Evolutionary conservation across 1,140 invertebrate genomes (phyloP), one percentile per base, ranked within the genome.

Genomic region (Papilio glaucus): DNA sequence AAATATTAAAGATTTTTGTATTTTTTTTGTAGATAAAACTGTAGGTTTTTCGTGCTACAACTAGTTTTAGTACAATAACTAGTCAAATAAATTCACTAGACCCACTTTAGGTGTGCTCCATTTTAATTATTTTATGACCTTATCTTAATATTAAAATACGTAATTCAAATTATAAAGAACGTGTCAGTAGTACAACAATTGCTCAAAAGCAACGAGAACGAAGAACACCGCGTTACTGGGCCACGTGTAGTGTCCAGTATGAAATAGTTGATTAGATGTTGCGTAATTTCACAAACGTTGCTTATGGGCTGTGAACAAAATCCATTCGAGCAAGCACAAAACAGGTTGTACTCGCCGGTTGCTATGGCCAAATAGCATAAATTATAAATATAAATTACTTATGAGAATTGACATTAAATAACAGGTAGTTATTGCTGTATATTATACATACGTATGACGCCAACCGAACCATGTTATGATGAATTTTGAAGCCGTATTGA

Each of bases 341-440:
- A 57, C 49, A 26, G 49, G 49, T 57, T 57, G 49, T 57, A 33
- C n/a, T n/a, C n/a, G 8, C 18, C 21, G 18, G 49, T 57, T 24
- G 49, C 49, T 57, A 57, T 57, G 21, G 49, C 49, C 18, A 57
- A 57, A 57, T 24, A 57, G n/a, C n/a, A n/a, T n/a, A 24, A 57
- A 1, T 9, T 57, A 57, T 57, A 21, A 26, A 24, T 24, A 57
- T 57, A 21, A 57, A 57, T 21, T 57, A 57, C 21, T 57, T 24
- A 6, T 57, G 12, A 10, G 45, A 26, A 57, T 57, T 12, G 9
- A 57, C 18, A 12, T 57, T 24, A 24, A 49, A 57, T 5, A 1
- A 12, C 21, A 57, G n/a, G 12, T 12, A 49, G n/a, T 49, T 21
- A 15, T 21, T 10, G 13, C 15, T 21, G 45, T 49, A 49, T 10